phyloP scores from a whole-genome alignment of 2,797 vertebrate genomes.

The Psittacula echo region DNA sequence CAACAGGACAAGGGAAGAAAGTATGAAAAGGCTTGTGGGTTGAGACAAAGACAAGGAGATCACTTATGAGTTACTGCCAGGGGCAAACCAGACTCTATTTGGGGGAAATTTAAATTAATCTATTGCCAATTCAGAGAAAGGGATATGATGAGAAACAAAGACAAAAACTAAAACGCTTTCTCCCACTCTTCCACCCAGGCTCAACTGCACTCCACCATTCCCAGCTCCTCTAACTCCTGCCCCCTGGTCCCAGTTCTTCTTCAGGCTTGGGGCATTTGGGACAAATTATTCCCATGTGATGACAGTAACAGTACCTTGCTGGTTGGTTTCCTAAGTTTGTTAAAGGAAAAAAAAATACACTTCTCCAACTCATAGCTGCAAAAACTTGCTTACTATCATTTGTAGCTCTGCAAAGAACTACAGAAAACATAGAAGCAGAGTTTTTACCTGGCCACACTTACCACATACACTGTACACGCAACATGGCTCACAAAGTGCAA shows the following conservation, averaged over 20 bases:
- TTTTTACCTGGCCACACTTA: neutral
- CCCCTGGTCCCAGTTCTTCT: neutral
- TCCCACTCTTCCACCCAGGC: neutral
- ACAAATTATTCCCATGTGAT: neutral
- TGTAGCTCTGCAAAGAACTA: neutral
- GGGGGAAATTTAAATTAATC: neutral
- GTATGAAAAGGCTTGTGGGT: neutral
- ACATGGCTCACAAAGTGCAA: neutral
- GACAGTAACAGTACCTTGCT: neutral
- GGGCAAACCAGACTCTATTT: rapidly evolving
- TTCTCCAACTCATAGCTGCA: neutral
- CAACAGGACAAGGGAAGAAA: rapidly evolving
- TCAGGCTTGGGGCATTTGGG: neutral
- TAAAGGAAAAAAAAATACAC: neutral
- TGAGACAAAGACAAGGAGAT: neutral
- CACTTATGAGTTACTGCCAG: too few species aligned
- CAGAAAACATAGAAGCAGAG: neutral
- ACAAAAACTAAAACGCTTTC: neutral
- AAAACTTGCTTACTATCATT: neutral
- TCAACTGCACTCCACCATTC: too few species aligned
- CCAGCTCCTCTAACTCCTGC: neutral
- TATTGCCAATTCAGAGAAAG: neutral
- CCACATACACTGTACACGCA: neutral
- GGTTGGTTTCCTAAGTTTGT: neutral
- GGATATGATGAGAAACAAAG: neutral